Evolutionary conservation across 2,797 vertebrate genomes (phyloP).

Genomic region (Myotis vivesi): DNA sequence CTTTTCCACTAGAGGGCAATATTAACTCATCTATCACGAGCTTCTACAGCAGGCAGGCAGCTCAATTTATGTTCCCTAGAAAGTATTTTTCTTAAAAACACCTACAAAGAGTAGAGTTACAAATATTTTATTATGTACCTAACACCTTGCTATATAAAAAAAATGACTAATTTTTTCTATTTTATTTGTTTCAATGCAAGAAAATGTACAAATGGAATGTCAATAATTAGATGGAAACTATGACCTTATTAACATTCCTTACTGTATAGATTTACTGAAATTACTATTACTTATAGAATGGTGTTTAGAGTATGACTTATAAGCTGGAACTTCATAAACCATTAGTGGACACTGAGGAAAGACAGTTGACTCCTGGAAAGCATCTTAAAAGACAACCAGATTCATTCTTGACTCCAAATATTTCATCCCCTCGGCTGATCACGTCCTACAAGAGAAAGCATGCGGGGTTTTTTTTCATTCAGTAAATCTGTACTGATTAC

Average conservation of each 20-base stretch:
- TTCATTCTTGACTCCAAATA: conserved; percentile 11
- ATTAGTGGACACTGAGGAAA: background rate
- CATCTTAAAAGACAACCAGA: background rate
- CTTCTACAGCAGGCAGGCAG: rapidly evolving
- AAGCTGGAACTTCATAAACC: background rate
- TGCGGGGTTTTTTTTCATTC: background rate
- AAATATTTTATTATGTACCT: background rate
- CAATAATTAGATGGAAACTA: background rate
- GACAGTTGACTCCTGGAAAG: background rate
- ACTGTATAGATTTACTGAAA: background rate
- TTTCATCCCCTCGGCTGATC: background rate
- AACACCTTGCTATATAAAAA: background rate
- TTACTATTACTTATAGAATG: background rate
- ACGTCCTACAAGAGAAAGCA: background rate
- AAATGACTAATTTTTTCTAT: background rate
- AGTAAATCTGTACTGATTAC: background rate
- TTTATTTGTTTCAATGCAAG: background rate
- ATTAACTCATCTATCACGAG: conserved; percentile 39
- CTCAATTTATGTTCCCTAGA: background rate
- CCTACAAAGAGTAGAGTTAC: background rate
- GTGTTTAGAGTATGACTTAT: background rate
- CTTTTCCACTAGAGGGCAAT: conserved; percentile 73
- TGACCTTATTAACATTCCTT: background rate
- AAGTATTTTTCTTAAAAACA: background rate
- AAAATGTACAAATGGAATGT: conserved; percentile 35